phyloP scores from a whole-genome alignment of 2,113 vertebrate species.

The Cynocephalus volans region DNA sequence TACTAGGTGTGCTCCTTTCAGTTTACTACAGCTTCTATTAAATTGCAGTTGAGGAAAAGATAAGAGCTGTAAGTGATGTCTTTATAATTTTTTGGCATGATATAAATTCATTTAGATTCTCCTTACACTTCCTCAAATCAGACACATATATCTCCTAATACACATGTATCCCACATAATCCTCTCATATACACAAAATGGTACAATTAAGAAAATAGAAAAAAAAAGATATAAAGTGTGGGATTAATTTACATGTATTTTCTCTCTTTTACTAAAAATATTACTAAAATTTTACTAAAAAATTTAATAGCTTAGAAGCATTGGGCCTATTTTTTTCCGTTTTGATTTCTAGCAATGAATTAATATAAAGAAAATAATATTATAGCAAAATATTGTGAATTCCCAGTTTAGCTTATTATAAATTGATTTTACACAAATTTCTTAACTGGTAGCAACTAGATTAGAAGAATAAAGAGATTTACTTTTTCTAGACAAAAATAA shows the following conservation, averaged over 20 bases:
- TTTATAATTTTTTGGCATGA: neutral
- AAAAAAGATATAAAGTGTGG: neutral
- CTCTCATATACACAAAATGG: neutral
- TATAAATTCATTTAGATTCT: neutral
- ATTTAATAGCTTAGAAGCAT: neutral
- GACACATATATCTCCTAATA: neutral
- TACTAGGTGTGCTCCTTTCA: neutral
- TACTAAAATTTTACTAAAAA: neutral
- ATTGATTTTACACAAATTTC: neutral
- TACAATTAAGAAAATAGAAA: neutral
- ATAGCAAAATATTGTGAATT: neutral
- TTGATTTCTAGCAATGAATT: neutral
- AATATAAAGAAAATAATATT: constrained; percentile 13
- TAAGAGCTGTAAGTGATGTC: neutral
- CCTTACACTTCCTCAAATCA: neutral
- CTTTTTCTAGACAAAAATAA: neutral
- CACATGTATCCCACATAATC: neutral
- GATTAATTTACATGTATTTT: constrained; percentile 18
- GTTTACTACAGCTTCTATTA: neutral
- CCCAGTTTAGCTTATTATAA: neutral
- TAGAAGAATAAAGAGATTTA: neutral
- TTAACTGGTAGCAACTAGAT: neutral
- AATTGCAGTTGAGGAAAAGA: neutral
- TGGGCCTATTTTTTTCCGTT: neutral
- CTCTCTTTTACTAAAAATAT: constrained; percentile 16